Base-by-base conservation (phyloP, 2,113 vertebrate species). In the Vulpes vulpes region DNA sequence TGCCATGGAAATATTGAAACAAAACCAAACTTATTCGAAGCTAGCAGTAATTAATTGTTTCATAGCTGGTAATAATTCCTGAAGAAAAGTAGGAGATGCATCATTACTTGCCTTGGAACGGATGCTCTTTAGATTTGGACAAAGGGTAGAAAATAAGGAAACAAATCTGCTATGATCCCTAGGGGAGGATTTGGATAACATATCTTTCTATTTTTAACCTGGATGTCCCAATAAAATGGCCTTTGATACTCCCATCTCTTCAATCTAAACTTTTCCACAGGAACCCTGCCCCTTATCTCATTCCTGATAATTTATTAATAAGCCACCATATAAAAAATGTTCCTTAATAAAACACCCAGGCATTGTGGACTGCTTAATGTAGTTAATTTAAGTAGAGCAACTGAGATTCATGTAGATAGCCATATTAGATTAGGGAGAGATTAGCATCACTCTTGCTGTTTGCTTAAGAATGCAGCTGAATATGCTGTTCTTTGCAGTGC, bases 241-340 rank as follows among this genome's bases (percentile, higher is more conserved):
- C 60, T 83, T 81, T 74, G 74, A 57, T 65, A 62, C 51, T 74
- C 38, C 38, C 65, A 65, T 91, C 84, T 95, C 94, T 97, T 95
- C 88, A 51, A 91, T 80, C 69, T 89, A 73, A 97, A 83, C 73
- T 91, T 67, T 94, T 92, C 35, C 57, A 55, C 30, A 55, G 53
- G 43, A 95, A 16, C 80, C 71, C 62, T 62, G 15, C 65, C 49
- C 51, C 74, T 93, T 94, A 69, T 67, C 80, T 97, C 79, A 86
- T 88, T 81, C 20, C 84, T 96, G 83, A 96, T 97, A 89, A 97
- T 95, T 97, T 96, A 98, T 97, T 96, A 97, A 96, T 97, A 94
- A 94, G 60, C 64, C 64, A 79, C 49, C 80, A 84, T 57, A 96
- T 96, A 95, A 96, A 96, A 97, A 97, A 96, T 94, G 85, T 79